Percentiles rank a stretch among this genome's conserved stretches.
Conservation (phyloP, 1,140 invertebrate genomes). For the Leptinotarsa undecemlineata region DNA sequence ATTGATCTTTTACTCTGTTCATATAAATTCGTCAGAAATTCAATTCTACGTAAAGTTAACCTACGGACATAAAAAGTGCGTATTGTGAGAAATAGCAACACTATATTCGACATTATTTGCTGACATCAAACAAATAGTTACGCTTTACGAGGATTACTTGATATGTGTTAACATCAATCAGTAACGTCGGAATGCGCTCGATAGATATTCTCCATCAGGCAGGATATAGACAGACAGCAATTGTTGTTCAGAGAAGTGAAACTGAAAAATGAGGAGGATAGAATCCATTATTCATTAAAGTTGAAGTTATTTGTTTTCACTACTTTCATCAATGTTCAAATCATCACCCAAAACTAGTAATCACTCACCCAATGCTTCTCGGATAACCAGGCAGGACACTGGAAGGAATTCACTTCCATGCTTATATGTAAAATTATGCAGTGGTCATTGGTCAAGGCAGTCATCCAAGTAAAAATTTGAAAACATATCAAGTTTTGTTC, state of each 20-base stretch:
- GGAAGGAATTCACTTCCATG: too few species aligned
- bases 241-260: not conserved
- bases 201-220: not conserved
- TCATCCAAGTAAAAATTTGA: too few species aligned
- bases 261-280: too few species aligned
- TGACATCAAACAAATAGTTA: slow-evolving; percentile 14
- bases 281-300: too few species aligned
- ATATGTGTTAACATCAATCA: slow-evolving; percentile 19
- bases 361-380: too few species aligned
- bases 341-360: too few species aligned
- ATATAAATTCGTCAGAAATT: slow-evolving; percentile 15
- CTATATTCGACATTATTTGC: slow-evolving; percentile 19
- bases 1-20: not conserved
- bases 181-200: not conserved
- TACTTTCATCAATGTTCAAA: too few species aligned
- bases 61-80: slow-evolving; percentile 7
- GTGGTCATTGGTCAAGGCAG: too few species aligned
- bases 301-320: too few species aligned
- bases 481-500: too few species aligned
- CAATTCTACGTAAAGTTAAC: slow-evolving; percentile 15
- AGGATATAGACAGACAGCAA: not conserved
- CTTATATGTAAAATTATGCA: too few species aligned
- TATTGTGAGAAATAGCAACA: slow-evolving; percentile 15
- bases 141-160: slow-evolving; percentile 13
- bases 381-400: too few species aligned